Evolutionary conservation across 92 coral and sea anemone species (phyloP), one percentile per base, ranked within the genome.

Genomic region (Phenganax stokvisi): DNA sequence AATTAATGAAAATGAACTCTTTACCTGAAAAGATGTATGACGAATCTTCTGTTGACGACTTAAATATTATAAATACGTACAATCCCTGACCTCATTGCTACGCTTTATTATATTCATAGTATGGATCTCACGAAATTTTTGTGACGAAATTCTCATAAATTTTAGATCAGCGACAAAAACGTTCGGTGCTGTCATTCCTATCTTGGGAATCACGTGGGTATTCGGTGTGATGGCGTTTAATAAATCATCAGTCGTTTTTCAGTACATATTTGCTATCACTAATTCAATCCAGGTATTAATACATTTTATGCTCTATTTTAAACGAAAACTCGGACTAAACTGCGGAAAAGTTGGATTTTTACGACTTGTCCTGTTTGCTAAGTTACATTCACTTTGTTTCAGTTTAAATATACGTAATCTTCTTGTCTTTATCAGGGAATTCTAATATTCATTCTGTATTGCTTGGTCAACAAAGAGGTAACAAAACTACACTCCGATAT

Each of bases 201-300:
- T 79, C 68, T 79, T 79, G 63, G 83, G 83, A 79, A 64, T 79
- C 47, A 79, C 83, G 52, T 79, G 83, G 83, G 74, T 79, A 51
- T 79, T 79, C 63, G 83, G 83, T 47, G 71, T 79, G 13, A 63
- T 79, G 83, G 83, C 83, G 51, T 79, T 79, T 17, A 79, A 79
- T 44, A 73, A 79, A 63, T 31, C 83, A 44, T 79, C 74, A 10
- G 15, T 64, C 7, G 83, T 65, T 6, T 79, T 79, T 79, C 83
- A 79, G 15, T 79, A 79, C 53, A 65, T 79, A 28, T 79, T 79
- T 54, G 83, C 83, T 63, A 79, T 79, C 13, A 79, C 83, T 27
- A 79, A 79, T 37, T 79, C 83, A 6, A 47, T 79, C 5, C 83
- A 79, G 83, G 83, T 65, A 79, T 13, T 37, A 12, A 25, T 59